These are phyloP conservation scores for Apostichopus leukothele DNA, from an alignment of 53 echinoderm and acorn worm species.

Conservation along the genomic window DNA sequence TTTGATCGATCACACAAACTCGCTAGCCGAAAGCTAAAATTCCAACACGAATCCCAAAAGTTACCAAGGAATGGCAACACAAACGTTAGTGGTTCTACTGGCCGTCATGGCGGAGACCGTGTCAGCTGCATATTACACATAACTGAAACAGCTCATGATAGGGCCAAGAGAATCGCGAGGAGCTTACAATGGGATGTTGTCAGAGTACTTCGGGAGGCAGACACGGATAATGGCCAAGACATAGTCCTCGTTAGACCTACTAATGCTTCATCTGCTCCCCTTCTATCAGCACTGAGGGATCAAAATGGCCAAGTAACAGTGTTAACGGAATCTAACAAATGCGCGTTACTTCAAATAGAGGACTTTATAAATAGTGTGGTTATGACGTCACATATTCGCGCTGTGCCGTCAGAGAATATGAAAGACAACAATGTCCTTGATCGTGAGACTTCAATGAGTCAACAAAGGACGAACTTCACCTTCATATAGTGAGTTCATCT, in stretches of 20 bases:
- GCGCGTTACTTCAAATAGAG: slow-evolving; percentile 23
- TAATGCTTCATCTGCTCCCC: not conserved
- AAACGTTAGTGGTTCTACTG: not conserved
- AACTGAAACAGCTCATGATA: slow-evolving; percentile 1
- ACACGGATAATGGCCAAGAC: not conserved
- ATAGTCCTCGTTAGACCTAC: slow-evolving; percentile 16
- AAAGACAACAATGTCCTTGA: too few relatives aligned
- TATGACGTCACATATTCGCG: not conserved
- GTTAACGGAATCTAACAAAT: slow-evolving; percentile 17
- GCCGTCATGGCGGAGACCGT: not conserved
- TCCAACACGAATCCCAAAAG: not conserved
- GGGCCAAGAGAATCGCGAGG: slow-evolving; percentile 19
- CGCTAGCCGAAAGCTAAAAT: not conserved
- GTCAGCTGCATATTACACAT: not conserved
- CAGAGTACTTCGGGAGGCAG: not conserved
- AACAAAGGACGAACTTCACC: too few relatives aligned
- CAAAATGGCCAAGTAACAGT: slow-evolving; percentile 17
- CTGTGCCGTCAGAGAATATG: too few relatives aligned
- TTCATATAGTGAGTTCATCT: too few relatives aligned
- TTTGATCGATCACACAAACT: not conserved
- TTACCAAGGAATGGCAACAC: not conserved
- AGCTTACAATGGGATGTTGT: slow-evolving; percentile 26
- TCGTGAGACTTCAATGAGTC: too few relatives aligned
- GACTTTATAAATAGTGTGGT: not conserved
- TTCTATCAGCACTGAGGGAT: slow-evolving; percentile 21